phyloP scores from a whole-genome alignment of 1,140 invertebrate species.

The Bilobella aurantiaca region DNA sequence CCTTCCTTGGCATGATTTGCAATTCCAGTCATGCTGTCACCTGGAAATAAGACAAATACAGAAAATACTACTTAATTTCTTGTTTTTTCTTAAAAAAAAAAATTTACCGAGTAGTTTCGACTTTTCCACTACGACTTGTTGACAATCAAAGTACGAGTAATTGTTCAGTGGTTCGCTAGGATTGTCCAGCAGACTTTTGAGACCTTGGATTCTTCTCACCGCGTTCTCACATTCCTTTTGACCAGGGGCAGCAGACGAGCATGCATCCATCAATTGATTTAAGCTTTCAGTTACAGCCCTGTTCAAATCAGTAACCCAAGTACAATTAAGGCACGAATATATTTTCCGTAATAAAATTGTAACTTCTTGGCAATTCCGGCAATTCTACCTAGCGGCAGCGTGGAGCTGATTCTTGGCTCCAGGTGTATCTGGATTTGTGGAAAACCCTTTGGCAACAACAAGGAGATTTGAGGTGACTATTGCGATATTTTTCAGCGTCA shows the following conservation, averaged over 20 bases:
- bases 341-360: too few species aligned
- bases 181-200: conserved; percentile 69
- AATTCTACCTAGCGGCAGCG: conserved; percentile 59
- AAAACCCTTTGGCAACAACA: conserved; percentile 74
- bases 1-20: conserved; percentile 80
- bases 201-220: conserved; percentile 80
- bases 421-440: conserved; percentile 75
- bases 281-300: conserved; percentile 81
- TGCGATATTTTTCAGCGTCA: conserved; percentile 74
- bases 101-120: conserved; percentile 61
- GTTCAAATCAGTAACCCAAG: conserved; percentile 13
- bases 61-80: too few species aligned
- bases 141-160: conserved; percentile 83
- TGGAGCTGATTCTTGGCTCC: conserved; percentile 81
- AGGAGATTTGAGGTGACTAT: conserved; percentile 78
- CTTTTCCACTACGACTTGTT: conserved; percentile 87
- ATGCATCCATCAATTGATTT: conserved; percentile 74
- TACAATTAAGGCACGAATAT: too few species aligned
- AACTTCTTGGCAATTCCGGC: too few species aligned
- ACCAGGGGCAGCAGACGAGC: conserved; percentile 68
- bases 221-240: conserved; percentile 96
- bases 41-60: conserved; percentile 38
- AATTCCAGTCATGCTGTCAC: conserved; percentile 88
- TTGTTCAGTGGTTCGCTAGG: conserved; percentile 80
- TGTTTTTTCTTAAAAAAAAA: background rate